Percentiles rank a stretch among this genome's conserved stretches.
Evolutionary conservation across 2,888 invertebrate species (phyloP).

Genomic region (Sepiola atlantica): DNA sequence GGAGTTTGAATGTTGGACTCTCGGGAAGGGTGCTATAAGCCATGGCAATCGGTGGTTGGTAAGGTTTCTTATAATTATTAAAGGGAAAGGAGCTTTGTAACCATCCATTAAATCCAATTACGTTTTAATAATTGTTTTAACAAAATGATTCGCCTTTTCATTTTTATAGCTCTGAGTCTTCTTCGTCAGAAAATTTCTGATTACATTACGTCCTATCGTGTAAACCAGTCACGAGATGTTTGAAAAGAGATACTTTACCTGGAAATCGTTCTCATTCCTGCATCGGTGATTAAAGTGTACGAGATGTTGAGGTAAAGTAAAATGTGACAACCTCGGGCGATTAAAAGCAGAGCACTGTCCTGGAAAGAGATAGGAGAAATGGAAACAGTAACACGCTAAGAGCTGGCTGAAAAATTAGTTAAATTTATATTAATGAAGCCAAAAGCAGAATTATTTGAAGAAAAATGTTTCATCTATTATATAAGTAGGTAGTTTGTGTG

Average conservation of each 20-base stretch:
- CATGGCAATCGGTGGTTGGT: too few species aligned
- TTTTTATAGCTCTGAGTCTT: too few species aligned
- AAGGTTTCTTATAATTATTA: too few species aligned
- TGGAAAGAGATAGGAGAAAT: slow-evolving; percentile 51
- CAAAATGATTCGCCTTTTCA: too few species aligned
- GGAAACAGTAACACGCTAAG: neutral
- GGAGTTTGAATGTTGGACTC: too few species aligned
- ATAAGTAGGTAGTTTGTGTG: neutral
- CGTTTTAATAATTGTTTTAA: neutral
- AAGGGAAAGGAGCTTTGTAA: too few species aligned
- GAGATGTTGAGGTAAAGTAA: slow-evolving; percentile 74
- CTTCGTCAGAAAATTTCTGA: too few species aligned
- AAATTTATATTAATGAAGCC: neutral
- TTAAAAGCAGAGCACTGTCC: slow-evolving; percentile 72
- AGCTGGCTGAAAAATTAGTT: neutral
- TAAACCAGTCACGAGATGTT: too few species aligned
- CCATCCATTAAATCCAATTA: too few species aligned
- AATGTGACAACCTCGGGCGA: slow-evolving; percentile 72
- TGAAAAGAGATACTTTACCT: slow-evolving; percentile 63
- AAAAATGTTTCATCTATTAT: neutral
- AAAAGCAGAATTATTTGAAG: neutral
- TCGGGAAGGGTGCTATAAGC: too few species aligned
- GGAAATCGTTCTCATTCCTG: slow-evolving; percentile 67
- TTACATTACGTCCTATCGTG: too few species aligned
- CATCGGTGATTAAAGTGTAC: slow-evolving; percentile 72